Evolutionary conservation across 2,888 invertebrate species (phyloP).

Genomic region (Syrphus vitripennis): DNA sequence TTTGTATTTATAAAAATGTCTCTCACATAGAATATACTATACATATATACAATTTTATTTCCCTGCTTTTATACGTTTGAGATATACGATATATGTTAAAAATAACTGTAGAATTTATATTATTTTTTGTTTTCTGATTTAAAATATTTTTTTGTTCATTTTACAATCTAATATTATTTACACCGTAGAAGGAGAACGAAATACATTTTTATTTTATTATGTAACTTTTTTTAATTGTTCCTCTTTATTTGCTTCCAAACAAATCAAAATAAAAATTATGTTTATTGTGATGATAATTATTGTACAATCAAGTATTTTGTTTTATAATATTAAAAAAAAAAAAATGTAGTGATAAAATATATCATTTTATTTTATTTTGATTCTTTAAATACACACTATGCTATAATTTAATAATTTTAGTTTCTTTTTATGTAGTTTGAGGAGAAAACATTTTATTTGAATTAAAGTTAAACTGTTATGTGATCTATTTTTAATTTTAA

Average conservation of each 20-base stretch:
- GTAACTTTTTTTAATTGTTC: conserved; percentile 37
- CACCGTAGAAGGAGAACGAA: conserved; percentile 5
- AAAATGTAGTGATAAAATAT: conserved; percentile 55
- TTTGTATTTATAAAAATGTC: conserved; percentile 41
- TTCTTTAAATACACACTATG: neutral
- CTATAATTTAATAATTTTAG: conserved; percentile 12
- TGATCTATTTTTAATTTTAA: conserved; percentile 69
- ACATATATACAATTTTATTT: conserved; percentile 47
- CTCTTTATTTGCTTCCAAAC: conserved; percentile 64
- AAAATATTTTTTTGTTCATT: conserved; percentile 19
- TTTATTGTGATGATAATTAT: conserved; percentile 58
- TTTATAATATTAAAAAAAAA: conserved; percentile 15
- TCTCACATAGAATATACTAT: conserved; percentile 27
- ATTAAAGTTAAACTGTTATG: conserved; percentile 72
- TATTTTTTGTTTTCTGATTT: neutral
- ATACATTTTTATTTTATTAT: neutral
- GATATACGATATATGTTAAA: neutral
- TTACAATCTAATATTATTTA: conserved; percentile 19
- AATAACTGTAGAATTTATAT: neutral
- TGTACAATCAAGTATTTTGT: conserved; percentile 69
- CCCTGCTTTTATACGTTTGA: conserved; percentile 44
- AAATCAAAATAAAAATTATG: conserved; percentile 21
- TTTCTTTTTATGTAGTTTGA: conserved; percentile 58
- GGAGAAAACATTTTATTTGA: conserved; percentile 40
- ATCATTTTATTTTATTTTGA: conserved; percentile 23